Conservation (phyloP, 2,797 vertebrate species). For the Rhinella marina region DNA sequence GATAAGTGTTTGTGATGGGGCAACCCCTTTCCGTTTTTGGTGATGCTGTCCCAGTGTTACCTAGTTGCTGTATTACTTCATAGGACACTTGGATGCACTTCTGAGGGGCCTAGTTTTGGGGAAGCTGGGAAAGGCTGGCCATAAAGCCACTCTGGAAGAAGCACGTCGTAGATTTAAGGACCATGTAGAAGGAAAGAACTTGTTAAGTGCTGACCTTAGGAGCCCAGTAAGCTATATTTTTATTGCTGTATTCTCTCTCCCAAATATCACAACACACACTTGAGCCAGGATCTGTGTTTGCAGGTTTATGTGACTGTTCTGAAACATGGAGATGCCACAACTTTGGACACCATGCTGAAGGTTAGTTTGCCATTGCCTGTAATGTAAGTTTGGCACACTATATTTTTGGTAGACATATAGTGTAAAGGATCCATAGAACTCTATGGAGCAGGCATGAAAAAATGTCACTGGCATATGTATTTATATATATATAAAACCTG, state of each 20-base stretch:
- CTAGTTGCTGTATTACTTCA: background rate
- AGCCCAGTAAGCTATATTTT: constrained; percentile 83
- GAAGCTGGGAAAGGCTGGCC: constrained; percentile 94
- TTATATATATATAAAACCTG: background rate
- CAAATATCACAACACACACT: constrained; percentile 16
- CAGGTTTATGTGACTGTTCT: constrained; percentile 95
- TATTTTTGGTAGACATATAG: background rate
- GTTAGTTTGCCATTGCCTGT: constrained; percentile 70
- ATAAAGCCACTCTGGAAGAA: constrained; percentile 94
- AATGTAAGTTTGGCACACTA: background rate
- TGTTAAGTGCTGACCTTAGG: constrained; percentile 90
- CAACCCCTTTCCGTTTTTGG: no score
- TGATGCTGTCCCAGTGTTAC: background rate
- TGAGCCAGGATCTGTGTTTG: constrained; percentile 15
- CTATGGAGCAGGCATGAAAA: no score
- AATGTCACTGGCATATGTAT: no score
- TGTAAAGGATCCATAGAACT: no score
- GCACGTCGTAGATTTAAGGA: constrained; percentile 93
- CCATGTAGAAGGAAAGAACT: constrained; percentile 89
- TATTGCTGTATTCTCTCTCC: no score
- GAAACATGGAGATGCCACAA: constrained; percentile 90
- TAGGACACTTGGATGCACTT: constrained; percentile 93
- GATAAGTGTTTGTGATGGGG: no score
- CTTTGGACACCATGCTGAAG: constrained; percentile 96
- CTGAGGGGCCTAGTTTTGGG: constrained; percentile 91